phyloP scores from a whole-genome alignment of 2,888 invertebrate genomes.

The Epistrophella euchroma region DNA sequence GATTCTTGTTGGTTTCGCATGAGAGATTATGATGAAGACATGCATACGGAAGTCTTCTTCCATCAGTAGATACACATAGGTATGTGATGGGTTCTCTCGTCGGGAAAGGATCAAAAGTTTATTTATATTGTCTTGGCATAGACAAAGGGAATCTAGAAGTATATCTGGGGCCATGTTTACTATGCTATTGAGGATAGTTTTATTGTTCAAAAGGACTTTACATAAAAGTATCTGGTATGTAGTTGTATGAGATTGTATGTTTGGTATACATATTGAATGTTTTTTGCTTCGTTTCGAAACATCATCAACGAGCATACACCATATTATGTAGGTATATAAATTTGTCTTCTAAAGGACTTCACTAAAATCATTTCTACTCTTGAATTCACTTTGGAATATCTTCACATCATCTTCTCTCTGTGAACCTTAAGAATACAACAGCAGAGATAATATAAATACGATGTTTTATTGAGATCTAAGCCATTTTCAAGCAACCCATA shows the following conservation, averaged over 20 bases:
- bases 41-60: neutral
- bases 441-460: constrained; percentile 6
- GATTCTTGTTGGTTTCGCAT: constrained; percentile 39
- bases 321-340: neutral
- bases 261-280: constrained; percentile 10
- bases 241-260: neutral
- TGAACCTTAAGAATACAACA: neutral
- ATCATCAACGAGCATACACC: neutral
- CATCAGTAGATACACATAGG: neutral
- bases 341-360: constrained; percentile 32
- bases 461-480: constrained; percentile 32
- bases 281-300: neutral
- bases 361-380: constrained; percentile 44
- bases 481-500: constrained; percentile 18
- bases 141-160: constrained; percentile 59
- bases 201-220: constrained; percentile 52
- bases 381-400: constrained; percentile 55
- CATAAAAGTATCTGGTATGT: neutral
- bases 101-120: constrained; percentile 62
- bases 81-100: neutral
- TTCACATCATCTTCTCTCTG: constrained; percentile 11
- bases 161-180: constrained; percentile 51
- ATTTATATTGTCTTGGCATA: constrained; percentile 59
- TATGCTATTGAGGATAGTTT: constrained; percentile 60
- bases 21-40: constrained; percentile 51